Conservation (phyloP, 2,797 vertebrate species). For the Sciaenops ocellatus region DNA sequence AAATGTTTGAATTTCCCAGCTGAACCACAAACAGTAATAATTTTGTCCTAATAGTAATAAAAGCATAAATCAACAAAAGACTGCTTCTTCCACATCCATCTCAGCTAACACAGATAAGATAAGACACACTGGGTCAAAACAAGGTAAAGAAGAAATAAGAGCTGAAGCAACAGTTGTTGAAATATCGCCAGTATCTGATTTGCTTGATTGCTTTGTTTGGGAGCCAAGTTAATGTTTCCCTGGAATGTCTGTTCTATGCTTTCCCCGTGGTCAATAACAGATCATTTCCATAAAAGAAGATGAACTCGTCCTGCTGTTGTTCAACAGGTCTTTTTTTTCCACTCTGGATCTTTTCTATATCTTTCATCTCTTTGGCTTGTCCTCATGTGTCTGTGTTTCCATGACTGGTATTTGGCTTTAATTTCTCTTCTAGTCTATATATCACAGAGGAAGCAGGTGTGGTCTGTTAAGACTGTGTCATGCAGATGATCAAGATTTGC, state of each 20-base stretch:
- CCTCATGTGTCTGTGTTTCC: slow-evolving; percentile 28
- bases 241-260: slow-evolving; percentile 66
- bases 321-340: slow-evolving; percentile 29
- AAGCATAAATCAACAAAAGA: slow-evolving; percentile 44
- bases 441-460: slow-evolving; percentile 67
- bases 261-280: slow-evolving; percentile 64
- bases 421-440: slow-evolving; percentile 37
- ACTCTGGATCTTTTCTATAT: slow-evolving; percentile 36
- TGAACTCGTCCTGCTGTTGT: slow-evolving; percentile 42
- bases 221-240: slow-evolving; percentile 69
- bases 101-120: slow-evolving; percentile 48
- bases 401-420: slow-evolving; percentile 50
- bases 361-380: slow-evolving; percentile 54
- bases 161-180: slow-evolving; percentile 51
- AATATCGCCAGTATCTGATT: slow-evolving; percentile 68
- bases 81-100: slow-evolving; percentile 28
- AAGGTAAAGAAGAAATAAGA: slow-evolving; percentile 67
- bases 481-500: slow-evolving; percentile 61
- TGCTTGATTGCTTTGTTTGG: slow-evolving; percentile 56
- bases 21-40: slow-evolving; percentile 23
- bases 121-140: slow-evolving; percentile 46
- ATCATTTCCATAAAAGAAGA: slow-evolving; percentile 73
- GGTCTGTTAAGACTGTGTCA: slow-evolving; percentile 57
- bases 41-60: slow-evolving; percentile 37
- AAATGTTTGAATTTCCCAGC: slow-evolving; percentile 17